Evolutionary conservation across 2,888 invertebrate genomes (phyloP).

Genomic region (Phalera bucephala): DNA sequence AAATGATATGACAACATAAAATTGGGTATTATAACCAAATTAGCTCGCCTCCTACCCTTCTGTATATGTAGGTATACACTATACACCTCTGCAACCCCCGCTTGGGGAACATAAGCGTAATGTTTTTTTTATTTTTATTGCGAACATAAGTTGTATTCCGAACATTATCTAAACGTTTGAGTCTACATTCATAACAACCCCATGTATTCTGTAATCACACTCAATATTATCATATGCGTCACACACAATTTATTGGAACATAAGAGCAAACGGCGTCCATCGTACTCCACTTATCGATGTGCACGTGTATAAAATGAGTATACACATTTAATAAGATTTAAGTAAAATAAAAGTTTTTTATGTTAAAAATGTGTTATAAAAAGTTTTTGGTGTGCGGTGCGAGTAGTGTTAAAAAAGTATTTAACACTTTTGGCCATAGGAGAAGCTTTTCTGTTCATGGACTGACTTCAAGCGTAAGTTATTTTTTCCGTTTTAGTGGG

Average conservation of each 20-base stretch:
- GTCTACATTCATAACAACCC: no score
- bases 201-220: slow-evolving; percentile 32
- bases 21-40: no score
- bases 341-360: slow-evolving; percentile 6
- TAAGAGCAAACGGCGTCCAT: slow-evolving; percentile 30
- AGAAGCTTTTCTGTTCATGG: slow-evolving; percentile 58
- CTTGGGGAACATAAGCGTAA: no score
- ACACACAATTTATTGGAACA: slow-evolving; percentile 41
- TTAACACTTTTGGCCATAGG: slow-evolving; percentile 27
- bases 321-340: slow-evolving; percentile 6
- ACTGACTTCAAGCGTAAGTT: slow-evolving; percentile 48
- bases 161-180: no score
- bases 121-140: no score
- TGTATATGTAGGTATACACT: no score
- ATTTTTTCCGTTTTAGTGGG: neutral
- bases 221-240: slow-evolving; percentile 46
- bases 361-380: slow-evolving; percentile 55
- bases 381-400: slow-evolving; percentile 41
- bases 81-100: no score
- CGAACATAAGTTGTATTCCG: no score
- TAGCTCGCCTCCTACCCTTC: no score
- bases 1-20: no score
- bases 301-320: slow-evolving; percentile 12
- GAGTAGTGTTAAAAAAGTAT: slow-evolving; percentile 31
- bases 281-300: slow-evolving; percentile 36